Base-by-base conservation (phyloP, 2,797 vertebrate genomes). In the Heteromormyrus szaboi region DNA sequence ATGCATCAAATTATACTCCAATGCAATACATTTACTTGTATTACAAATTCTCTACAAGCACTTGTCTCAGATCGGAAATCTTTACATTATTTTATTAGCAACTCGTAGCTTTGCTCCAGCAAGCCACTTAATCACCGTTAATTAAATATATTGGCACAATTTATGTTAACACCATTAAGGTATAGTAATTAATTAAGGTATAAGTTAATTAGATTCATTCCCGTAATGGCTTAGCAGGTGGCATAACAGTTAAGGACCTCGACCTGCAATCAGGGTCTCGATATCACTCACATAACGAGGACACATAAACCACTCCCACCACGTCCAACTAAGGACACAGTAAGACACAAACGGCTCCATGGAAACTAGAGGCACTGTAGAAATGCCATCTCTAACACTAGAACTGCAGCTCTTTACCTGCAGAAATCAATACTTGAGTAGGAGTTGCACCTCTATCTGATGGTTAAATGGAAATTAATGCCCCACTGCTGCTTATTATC, bases 401-500 rank as follows among this genome's bases (percentile, higher is more conserved):
- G 8, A 84, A n/a, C 81, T 54, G 14, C 6, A 33, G 48, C 25
- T 33, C 19, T 48, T 51, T 54, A 33, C 84, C 48, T 86, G 14
- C 48, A 86, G 50, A 54, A 8, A 86, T 12, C 50, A 53, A 29
- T 22, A 50, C 48, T 88, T 5, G 25, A 12, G 12, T 5, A 22
- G 50, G 54, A 88, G 84, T 19, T 50, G 88, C 56, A 50, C 46
- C 37, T 25, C 0, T 1, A 86, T 8, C 1, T 56, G 51, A 5
- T 79, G 81, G 90, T 91, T 91, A 88, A 89, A 90, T 89, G 44
- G 62, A 53, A 79, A 86, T 87, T 72, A 62, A 87, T 84, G 83
- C 87, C 72, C 85, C 33, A 90, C 46, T 3, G 29, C 22, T 88
- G 85, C 91, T 90, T 89, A 81, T 87, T 76, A 93, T 91, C 89